Evolutionary conservation across 2,113 vertebrate genomes (phyloP).

Genomic region (Scomber scombrus): DNA sequence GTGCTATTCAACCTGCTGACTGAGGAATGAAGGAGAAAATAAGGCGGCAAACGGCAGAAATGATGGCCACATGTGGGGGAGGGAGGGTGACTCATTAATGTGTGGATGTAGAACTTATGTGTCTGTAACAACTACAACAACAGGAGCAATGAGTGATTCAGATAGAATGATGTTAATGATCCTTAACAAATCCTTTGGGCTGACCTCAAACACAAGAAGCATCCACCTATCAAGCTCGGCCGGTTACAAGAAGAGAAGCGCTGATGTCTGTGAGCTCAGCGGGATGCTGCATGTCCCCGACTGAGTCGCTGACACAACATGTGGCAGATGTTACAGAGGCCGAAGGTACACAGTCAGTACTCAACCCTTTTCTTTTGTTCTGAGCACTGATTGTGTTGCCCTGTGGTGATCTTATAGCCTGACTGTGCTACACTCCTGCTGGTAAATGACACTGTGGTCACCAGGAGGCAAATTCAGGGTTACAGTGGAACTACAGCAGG

Average conservation of each 20-base stretch:
- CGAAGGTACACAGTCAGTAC: background rate
- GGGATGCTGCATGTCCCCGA: background rate
- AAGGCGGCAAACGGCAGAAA: conserved; percentile 25
- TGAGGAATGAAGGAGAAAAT: conserved; percentile 42
- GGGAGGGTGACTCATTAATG: conserved; percentile 18
- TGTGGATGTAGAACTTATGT: background rate
- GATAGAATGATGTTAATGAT: background rate
- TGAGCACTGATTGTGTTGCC: background rate
- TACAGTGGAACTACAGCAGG: background rate
- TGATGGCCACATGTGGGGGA: conserved; percentile 13
- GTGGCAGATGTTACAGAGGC: background rate
- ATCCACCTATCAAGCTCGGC: background rate
- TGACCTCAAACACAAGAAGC: background rate
- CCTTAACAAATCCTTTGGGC: background rate
- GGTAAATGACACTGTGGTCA: conserved; percentile 2
- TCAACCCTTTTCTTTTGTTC: background rate
- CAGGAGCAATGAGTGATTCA: background rate
- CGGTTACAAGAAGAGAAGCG: background rate
- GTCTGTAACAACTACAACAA: background rate
- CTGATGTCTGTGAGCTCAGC: background rate
- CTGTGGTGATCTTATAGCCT: background rate
- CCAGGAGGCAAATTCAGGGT: background rate
- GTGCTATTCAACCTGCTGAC: conserved; percentile 15
- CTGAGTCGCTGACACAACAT: background rate
- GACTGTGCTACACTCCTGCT: background rate